A percentile compares a stretch with the other conserved stretches of the same genome.
phyloP scores from a whole-genome alignment of 2,888 invertebrate species.

The Philhelius pedissequus region DNA sequence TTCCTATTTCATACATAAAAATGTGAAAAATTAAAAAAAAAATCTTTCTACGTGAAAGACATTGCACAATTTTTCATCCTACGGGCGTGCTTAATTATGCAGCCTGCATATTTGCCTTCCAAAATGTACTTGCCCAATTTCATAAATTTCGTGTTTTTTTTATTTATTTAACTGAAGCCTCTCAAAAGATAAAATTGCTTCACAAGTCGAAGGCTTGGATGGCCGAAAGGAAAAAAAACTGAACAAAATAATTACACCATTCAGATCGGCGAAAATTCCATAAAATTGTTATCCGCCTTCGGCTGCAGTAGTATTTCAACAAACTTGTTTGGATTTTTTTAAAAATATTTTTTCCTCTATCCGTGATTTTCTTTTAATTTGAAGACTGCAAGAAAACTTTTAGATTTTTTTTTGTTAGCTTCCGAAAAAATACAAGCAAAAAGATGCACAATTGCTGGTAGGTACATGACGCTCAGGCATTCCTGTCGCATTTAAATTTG shows the following conservation, averaged over 20 bases:
- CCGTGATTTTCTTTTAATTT: background rate
- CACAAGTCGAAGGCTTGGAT: background rate
- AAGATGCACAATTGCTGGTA: background rate
- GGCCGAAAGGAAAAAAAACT: background rate
- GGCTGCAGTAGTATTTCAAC: constrained; percentile 14
- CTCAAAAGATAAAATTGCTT: constrained; percentile 9
- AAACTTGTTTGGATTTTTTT: background rate
- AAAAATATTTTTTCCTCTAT: background rate
- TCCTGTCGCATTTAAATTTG: background rate
- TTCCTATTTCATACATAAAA: background rate
- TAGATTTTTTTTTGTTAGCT: background rate
- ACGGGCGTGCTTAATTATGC: constrained; percentile 46
- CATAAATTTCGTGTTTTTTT: background rate
- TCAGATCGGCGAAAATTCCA: constrained; percentile 20
- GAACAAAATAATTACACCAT: constrained; percentile 45
- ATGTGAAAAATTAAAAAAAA: background rate
- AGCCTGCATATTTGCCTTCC: constrained; percentile 52
- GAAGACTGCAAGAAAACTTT: background rate
- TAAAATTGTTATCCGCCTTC: constrained; percentile 28
- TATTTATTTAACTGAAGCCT: constrained; percentile 5
- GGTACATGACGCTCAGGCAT: background rate
- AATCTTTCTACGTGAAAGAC: background rate
- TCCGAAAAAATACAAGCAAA: background rate
- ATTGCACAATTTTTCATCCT: background rate
- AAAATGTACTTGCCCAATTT: constrained; percentile 37